Percentiles rank a stretch among this genome's conserved stretches.
These are phyloP conservation scores for Drosophila subsilvestris DNA, from an alignment of 2,888 invertebrate species.

Conservation along the genomic window DNA sequence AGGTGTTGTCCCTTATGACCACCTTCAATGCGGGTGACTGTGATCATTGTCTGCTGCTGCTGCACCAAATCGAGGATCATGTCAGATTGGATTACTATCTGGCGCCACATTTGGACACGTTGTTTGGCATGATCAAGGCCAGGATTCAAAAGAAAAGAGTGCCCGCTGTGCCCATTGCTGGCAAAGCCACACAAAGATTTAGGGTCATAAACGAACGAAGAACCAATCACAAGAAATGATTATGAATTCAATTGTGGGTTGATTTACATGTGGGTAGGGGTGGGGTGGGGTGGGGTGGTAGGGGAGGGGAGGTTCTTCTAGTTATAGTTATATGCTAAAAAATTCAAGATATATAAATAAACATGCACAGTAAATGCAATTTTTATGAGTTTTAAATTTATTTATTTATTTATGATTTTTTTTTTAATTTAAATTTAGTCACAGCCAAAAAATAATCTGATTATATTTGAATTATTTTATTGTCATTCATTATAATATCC, in stretches of 20 bases:
- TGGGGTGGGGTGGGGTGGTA: neutral
- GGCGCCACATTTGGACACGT: conserved; percentile 55
- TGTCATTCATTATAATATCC: no score
- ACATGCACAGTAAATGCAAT: no score
- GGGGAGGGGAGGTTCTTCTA: neutral
- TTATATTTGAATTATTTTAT: no score
- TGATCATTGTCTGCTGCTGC: conserved; percentile 32
- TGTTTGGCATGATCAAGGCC: conserved; percentile 48
- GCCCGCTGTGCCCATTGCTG: neutral
- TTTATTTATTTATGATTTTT: no score
- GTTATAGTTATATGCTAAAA: neutral
- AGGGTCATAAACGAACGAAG: neutral
- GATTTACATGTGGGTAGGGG: conserved; percentile 37
- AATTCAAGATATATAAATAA: neutral
- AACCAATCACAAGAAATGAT: neutral
- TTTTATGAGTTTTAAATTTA: no score
- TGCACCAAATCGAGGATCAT: conserved; percentile 44
- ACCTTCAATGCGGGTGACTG: conserved; percentile 41
- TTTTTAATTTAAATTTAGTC: no score
- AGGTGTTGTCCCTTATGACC: conserved; percentile 39
- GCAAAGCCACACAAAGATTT: neutral
- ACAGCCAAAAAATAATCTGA: no score
- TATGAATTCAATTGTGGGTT: conserved; percentile 35
- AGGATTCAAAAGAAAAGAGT: conserved; percentile 26
- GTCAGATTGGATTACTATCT: conserved; percentile 63